phyloP scores from a whole-genome alignment of 1,140 invertebrate species.

The Xylocopa sonorina region DNA sequence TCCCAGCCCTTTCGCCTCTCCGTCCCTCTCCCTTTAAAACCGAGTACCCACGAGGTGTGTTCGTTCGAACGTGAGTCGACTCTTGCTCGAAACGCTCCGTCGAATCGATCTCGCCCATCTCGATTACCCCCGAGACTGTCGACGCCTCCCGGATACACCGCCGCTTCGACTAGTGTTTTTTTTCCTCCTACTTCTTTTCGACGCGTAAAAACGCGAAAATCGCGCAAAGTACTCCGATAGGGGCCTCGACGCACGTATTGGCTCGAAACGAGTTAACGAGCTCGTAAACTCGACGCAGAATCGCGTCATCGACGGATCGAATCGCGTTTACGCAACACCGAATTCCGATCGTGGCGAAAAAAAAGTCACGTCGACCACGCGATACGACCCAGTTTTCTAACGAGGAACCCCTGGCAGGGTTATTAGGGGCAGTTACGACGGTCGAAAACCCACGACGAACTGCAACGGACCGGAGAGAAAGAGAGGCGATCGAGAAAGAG shows the following conservation, averaged over 20 bases:
- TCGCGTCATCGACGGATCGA: not conserved
- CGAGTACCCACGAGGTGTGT: not conserved
- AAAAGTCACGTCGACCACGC: constrained; percentile 21
- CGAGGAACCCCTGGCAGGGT: constrained; percentile 7
- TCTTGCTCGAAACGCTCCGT: constrained; percentile 6
- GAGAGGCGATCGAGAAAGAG: too few species aligned
- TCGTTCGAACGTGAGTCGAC: constrained; percentile 11
- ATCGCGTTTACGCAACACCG: constrained; percentile 17
- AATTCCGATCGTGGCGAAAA: constrained; percentile 1
- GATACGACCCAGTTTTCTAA: constrained; percentile 50
- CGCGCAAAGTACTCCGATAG: too few species aligned
- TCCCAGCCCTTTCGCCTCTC: too few species aligned
- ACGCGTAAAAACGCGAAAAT: too few species aligned
- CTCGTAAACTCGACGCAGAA: not conserved
- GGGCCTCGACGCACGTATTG: too few species aligned
- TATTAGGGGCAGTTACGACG: constrained; percentile 54
- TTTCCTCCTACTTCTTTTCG: too few species aligned
- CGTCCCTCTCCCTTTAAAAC: constrained; percentile 17
- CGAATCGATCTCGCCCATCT: not conserved
- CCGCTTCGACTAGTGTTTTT: not conserved
- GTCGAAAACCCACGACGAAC: constrained; percentile 36
- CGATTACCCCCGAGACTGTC: not conserved
- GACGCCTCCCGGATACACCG: not conserved
- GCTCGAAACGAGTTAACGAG: not conserved
- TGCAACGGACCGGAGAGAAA: not conserved